Conservation (phyloP, 2,888 invertebrate genomes). For the Rhodophaea formosa region DNA sequence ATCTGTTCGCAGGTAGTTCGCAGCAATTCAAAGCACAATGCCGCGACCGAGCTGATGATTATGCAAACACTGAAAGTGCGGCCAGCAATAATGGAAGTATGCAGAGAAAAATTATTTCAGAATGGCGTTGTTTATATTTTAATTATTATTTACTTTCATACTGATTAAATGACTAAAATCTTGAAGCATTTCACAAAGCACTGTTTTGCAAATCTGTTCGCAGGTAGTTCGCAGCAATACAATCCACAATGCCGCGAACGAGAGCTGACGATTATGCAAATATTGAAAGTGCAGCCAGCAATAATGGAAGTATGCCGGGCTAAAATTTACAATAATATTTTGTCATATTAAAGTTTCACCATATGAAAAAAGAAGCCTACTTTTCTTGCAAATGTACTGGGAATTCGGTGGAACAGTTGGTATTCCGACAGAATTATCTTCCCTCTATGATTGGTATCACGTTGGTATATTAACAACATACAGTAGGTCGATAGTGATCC, state of each 20-base stretch:
- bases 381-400: too few species aligned
- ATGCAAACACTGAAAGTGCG: conserved; percentile 19
- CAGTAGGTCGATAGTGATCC: too few species aligned
- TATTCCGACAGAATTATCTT: too few species aligned
- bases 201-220: conserved; percentile 10
- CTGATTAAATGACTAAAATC: neutral
- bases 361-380: too few species aligned
- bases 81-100: too few species aligned
- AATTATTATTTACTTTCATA: too few species aligned
- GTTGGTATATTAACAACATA: too few species aligned
- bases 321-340: neutral
- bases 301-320: conserved; percentile 7
- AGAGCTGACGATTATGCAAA: conserved; percentile 22
- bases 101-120: too few species aligned
- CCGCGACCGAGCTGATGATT: conserved; percentile 20
- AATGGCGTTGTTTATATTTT: too few species aligned
- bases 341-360: too few species aligned
- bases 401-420: too few species aligned
- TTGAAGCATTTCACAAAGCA: neutral
- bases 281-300: conserved; percentile 18
- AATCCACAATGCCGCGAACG: conserved; percentile 14
- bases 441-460: too few species aligned
- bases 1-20: conserved; percentile 10
- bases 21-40: conserved; percentile 13
- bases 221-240: conserved; percentile 14